Evolutionary conservation across 2,888 invertebrate species (phyloP).

Genomic region (Andrena fulva): DNA sequence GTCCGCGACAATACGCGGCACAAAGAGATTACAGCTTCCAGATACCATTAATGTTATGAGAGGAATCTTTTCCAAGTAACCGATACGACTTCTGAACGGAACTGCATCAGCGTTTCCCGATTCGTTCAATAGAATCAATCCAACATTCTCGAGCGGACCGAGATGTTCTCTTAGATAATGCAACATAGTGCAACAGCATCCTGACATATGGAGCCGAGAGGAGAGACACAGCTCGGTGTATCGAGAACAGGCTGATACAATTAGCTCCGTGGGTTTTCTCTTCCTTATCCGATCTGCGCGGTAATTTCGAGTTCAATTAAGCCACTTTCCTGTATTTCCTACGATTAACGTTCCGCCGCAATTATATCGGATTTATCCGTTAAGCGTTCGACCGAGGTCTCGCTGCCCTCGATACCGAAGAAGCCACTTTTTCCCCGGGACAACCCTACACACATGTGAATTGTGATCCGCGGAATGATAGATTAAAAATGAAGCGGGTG

Average conservation of each 20-base stretch:
- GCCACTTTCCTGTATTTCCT: slow-evolving; percentile 15
- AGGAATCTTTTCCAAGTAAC: no score
- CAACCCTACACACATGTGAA: not conserved
- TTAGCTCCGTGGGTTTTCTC: slow-evolving; percentile 29
- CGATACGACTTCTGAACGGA: not conserved
- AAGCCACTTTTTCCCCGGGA: not conserved
- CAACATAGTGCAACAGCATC: not conserved
- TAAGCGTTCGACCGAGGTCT: not conserved
- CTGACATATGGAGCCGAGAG: not conserved
- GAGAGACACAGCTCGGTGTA: not conserved
- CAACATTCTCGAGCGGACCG: not conserved
- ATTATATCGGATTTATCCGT: slow-evolving; percentile 7
- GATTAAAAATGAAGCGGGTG: not conserved
- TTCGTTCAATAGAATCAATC: slow-evolving; percentile 2
- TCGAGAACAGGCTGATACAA: slow-evolving; percentile 33
- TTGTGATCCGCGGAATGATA: not conserved
- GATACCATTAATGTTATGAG: slow-evolving; percentile 11
- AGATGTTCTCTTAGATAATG: not conserved
- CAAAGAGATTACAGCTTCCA: slow-evolving; percentile 5
- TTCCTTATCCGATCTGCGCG: not conserved
- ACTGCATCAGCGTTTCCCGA: not conserved
- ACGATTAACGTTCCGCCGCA: slow-evolving; percentile 13
- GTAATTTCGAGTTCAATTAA: slow-evolving; percentile 43
- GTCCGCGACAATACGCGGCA: not conserved
- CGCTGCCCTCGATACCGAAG: no score